These are phyloP conservation scores for Neodiprion fabricii DNA, from an alignment of 1,140 invertebrate genomes.

Conservation along the genomic window DNA sequence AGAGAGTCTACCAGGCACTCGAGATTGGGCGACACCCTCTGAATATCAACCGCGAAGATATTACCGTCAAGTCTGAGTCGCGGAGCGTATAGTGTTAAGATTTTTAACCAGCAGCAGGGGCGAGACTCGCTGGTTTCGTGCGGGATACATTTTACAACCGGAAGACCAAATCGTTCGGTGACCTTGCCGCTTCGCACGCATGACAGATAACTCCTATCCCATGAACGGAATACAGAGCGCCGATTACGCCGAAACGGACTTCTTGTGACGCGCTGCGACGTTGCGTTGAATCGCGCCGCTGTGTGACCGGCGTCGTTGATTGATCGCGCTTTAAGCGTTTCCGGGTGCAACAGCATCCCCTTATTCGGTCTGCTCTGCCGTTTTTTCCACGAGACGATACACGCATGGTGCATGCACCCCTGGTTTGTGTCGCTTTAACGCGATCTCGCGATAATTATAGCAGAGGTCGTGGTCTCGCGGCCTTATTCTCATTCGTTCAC, in stretches of 20 bases:
- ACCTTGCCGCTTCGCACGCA: not conserved
- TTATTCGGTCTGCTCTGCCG: not conserved
- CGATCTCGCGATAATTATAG: not conserved
- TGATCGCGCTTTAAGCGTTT: too few relatives aligned
- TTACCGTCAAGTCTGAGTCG: not conserved
- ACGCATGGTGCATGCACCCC: not conserved
- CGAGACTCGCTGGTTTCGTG: not conserved
- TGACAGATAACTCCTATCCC: too few relatives aligned
- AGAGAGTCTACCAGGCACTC: constrained; percentile 25
- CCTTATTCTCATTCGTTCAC: not conserved
- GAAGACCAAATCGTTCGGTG: not conserved
- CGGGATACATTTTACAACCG: too few relatives aligned
- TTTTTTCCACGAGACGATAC: not conserved
- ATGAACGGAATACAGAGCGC: too few relatives aligned
- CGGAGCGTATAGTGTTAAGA: not conserved
- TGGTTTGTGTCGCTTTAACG: not conserved
- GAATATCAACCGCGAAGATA: constrained; percentile 36
- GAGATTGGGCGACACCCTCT: constrained; percentile 37
- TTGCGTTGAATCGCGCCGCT: too few relatives aligned
- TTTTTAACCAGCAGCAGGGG: not conserved
- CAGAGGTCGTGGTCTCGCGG: not conserved
- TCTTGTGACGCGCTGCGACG: too few relatives aligned
- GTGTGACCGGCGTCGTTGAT: too few relatives aligned
- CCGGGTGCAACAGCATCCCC: not conserved
- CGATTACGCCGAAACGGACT: too few relatives aligned